These are phyloP conservation scores for Zoanthus sansibaricus DNA, from an alignment of 92 coral and sea anemone species.

Conservation along the genomic window DNA sequence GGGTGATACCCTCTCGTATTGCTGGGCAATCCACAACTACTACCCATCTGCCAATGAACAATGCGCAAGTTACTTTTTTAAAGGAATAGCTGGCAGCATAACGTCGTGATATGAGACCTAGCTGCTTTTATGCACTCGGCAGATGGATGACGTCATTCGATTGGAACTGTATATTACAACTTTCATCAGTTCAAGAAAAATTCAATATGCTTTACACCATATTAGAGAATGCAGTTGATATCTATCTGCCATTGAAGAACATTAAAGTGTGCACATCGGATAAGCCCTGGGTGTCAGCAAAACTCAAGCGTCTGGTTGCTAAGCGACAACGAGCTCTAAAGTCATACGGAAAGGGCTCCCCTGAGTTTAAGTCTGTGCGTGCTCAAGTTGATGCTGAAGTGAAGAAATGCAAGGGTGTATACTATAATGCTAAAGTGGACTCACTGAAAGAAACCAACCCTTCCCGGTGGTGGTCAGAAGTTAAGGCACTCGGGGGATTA, in stretches of 20 bases:
- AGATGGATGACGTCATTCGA: conserved; percentile 3
- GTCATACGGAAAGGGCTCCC: conserved; percentile 42
- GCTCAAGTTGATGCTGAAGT: not conserved
- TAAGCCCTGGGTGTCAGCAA: conserved; percentile 48
- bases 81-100: too few species aligned
- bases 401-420: not conserved
- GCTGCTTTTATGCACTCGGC: conserved; percentile 13
- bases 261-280: conserved; percentile 32
- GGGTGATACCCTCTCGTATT: too few species aligned
- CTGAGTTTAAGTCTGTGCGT: conserved; percentile 16
- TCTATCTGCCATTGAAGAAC: conserved; percentile 5
- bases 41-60: too few species aligned
- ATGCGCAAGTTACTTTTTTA: too few species aligned
- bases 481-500: conserved; percentile 26
- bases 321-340: conserved; percentile 43
- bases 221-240: conserved; percentile 21
- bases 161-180: conserved; percentile 18
- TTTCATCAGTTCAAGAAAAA: conserved; percentile 8
- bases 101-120: not conserved
- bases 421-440: not conserved
- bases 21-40: too few species aligned
- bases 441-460: conserved; percentile 26
- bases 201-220: conserved; percentile 8
- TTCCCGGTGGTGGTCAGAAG: conserved; percentile 40
- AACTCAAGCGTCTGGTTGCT: conserved; percentile 28